phyloP scores from a whole-genome alignment of 2,888 invertebrate species.

The Troides oblongomaculatus region DNA sequence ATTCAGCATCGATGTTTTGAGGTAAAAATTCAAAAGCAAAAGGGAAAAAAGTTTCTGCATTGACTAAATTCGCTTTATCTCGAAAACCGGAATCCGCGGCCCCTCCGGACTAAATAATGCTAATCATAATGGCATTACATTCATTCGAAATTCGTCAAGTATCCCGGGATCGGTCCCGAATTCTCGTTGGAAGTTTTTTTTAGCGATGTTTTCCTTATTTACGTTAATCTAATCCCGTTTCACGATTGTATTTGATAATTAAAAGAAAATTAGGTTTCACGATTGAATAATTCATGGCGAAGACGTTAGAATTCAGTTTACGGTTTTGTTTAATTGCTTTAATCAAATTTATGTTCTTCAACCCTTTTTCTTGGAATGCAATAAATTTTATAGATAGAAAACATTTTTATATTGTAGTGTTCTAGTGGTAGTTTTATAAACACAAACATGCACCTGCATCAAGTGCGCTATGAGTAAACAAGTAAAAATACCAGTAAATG shows the following conservation, averaged over 20 bases:
- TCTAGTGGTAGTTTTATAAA: too few relatives aligned
- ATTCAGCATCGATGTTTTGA: conserved; percentile 69
- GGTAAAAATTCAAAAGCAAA: conserved; percentile 65
- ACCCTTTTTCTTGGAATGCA: neutral
- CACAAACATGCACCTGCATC: too few relatives aligned
- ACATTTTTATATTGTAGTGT: neutral
- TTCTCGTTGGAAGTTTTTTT: conserved; percentile 49
- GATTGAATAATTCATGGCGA: conserved; percentile 40
- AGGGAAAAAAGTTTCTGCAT: conserved; percentile 65
- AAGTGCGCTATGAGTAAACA: too few relatives aligned
- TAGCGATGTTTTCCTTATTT: conserved; percentile 64
- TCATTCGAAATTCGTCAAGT: conserved; percentile 77
- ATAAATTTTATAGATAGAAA: neutral
- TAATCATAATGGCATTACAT: conserved; percentile 79
- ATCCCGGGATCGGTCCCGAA: conserved; percentile 58
- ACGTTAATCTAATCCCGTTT: conserved; percentile 59
- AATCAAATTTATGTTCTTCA: neutral
- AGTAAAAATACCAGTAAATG: too few relatives aligned
- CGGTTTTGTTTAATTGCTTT: conserved; percentile 6
- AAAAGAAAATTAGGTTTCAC: conserved; percentile 43
- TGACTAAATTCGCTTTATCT: conserved; percentile 72
- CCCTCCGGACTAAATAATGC: conserved; percentile 73
- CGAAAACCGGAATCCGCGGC: conserved; percentile 74
- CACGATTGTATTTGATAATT: conserved; percentile 49
- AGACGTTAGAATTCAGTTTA: conserved; percentile 7